phyloP scores from a whole-genome alignment of 2,797 vertebrate genomes.

The Tenualosa thibaudeaui region DNA sequence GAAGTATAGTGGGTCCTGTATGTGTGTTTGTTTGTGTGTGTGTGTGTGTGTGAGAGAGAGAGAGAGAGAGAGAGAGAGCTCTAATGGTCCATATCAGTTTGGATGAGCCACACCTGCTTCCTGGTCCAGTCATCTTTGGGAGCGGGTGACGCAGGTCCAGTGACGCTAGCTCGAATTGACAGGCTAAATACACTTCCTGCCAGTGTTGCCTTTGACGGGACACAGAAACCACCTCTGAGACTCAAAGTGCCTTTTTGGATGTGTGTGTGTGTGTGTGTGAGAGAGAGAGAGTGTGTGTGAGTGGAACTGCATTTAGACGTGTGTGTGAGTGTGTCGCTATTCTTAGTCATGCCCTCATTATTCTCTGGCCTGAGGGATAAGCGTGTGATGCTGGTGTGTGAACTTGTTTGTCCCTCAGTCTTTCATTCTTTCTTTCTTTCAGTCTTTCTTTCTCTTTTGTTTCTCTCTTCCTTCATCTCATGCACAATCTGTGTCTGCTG shows the following conservation, averaged over 20 bases:
- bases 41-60: not conserved
- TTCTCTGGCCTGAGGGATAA: slow-evolving; percentile 22
- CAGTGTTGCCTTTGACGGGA: not conserved
- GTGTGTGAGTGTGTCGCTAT: slow-evolving; percentile 14
- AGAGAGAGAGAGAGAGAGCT: not conserved
- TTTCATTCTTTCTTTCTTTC: not conserved
- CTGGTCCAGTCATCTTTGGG: not conserved
- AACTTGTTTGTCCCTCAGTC: slow-evolving; percentile 10
- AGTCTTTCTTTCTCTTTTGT: not conserved
- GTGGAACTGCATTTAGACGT: not conserved
- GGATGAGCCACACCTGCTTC: not conserved
- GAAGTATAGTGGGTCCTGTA: not conserved
- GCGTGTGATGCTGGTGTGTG: slow-evolving; percentile 11
- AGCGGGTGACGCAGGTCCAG: not conserved
- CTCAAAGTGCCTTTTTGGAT: not conserved
- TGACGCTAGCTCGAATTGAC: not conserved
- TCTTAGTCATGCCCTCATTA: slow-evolving; percentile 24
- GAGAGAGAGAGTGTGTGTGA: not conserved
- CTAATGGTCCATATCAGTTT: not conserved
- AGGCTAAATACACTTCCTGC: not conserved
- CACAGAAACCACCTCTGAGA: not conserved
- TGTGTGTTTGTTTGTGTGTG: not conserved
- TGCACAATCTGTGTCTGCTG: not conserved
- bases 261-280: not conserved
- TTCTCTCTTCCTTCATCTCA: not conserved